A percentile compares a stretch with the other conserved stretches of the same genome.
phyloP scores from a whole-genome alignment of 2,797 vertebrate species.

The Danio albolineatus region DNA sequence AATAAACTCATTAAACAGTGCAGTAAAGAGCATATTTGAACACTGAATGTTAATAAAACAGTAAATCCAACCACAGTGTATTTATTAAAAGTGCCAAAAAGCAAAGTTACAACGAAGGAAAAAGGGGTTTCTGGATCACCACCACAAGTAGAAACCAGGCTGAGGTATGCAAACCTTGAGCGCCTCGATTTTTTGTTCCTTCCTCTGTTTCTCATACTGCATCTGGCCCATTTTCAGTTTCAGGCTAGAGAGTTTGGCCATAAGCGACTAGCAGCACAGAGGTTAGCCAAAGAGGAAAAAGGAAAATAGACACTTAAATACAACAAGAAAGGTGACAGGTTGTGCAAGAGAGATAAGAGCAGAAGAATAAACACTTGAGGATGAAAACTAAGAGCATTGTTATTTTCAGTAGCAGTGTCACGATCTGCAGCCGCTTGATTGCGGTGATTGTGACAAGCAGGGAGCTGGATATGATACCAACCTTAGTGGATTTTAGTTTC shows the following conservation, averaged over 20 bases:
- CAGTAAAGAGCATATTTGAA: background rate
- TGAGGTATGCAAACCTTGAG: slow-evolving; percentile 87
- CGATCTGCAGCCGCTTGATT: too few species aligned
- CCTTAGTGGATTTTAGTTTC: slow-evolving; percentile 96
- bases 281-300: slow-evolving; percentile 77
- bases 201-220: slow-evolving; percentile 98
- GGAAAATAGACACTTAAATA: slow-evolving; percentile 66
- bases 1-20: background rate
- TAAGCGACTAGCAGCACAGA: slow-evolving; percentile 90
- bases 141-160: slow-evolving; percentile 66
- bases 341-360: slow-evolving; percentile 27
- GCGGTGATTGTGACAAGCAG: too few species aligned
- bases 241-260: slow-evolving; percentile 99
- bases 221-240: slow-evolving; percentile 99
- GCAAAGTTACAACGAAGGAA: slow-evolving; percentile 32
- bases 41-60: background rate
- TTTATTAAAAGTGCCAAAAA: background rate
- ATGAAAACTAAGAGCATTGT: background rate
- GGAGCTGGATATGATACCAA: slow-evolving; percentile 71
- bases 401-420: background rate
- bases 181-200: slow-evolving; percentile 91
- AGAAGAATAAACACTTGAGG: slow-evolving; percentile 15
- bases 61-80: background rate
- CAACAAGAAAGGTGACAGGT: slow-evolving; percentile 30
- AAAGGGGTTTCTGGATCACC: slow-evolving; percentile 66